These are phyloP conservation scores for Drosophila dives DNA, from an alignment of 2,888 invertebrate genomes.

Conservation along the genomic window DNA sequence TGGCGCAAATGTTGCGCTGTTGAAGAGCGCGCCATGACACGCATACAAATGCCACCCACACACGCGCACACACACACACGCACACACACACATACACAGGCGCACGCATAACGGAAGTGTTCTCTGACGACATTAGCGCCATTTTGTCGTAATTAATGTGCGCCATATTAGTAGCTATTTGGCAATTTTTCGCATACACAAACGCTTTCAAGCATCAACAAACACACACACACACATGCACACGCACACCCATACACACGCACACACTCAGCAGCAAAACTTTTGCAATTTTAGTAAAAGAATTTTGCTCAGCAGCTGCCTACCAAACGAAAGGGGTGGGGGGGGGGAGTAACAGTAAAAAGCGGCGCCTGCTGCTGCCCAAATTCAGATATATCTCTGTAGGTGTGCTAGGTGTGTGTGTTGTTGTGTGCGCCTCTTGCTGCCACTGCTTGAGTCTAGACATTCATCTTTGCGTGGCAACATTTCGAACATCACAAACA, in stretches of 20 bases:
- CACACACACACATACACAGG: constrained; percentile 6
- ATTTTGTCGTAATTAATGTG: constrained; percentile 81
- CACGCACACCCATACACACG: constrained; percentile 8
- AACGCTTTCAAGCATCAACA: constrained; percentile 25
- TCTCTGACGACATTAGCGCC: constrained; percentile 80
- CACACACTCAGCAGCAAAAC: constrained; percentile 51
- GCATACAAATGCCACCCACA: constrained; percentile 56
- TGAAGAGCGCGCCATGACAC: constrained; percentile 56
- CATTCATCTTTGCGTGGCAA: constrained; percentile 54
- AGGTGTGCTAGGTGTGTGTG: constrained; percentile 2
- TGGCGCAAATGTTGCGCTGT: constrained; percentile 55
- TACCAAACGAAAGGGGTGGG: constrained; percentile 7
- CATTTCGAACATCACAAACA: constrained; percentile 31
- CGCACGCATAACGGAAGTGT: constrained; percentile 59
- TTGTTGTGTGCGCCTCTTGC: neutral
- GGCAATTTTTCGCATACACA: constrained; percentile 76
- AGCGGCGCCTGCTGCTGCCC: constrained; percentile 35
- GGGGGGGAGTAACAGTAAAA: constrained; percentile 13
- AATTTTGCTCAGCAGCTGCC: constrained; percentile 72
- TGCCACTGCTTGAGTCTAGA: constrained; percentile 37
- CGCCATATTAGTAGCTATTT: constrained; percentile 79
- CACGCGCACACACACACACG: constrained; percentile 1
- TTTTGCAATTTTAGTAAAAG: constrained; percentile 80
- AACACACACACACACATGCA: constrained; percentile 2
- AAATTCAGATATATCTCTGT: constrained; percentile 24